Conservation (phyloP, 2,113 vertebrate genomes). For the Embiotoca jacksoni region DNA sequence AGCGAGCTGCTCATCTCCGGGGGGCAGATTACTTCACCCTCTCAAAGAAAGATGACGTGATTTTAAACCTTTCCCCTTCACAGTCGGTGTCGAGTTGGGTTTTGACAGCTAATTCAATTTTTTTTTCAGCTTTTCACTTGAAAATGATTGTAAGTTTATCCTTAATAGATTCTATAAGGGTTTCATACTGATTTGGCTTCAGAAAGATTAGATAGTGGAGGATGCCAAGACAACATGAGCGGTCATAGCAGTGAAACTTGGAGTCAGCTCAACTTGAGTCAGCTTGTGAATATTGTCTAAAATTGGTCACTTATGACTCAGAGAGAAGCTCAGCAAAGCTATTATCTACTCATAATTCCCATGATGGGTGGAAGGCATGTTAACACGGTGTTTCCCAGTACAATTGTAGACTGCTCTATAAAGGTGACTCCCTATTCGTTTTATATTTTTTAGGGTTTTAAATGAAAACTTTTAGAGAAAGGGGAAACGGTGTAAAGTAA, state of each 20-base stretch:
- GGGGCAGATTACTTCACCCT: conserved; percentile 24
- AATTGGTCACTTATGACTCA: conserved; percentile 12
- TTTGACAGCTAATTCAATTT: neutral
- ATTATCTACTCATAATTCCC: conserved; percentile 1
- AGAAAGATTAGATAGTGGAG: neutral
- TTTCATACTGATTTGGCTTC: neutral
- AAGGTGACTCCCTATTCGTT: neutral
- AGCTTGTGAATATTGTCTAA: conserved; percentile 10
- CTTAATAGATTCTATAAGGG: neutral
- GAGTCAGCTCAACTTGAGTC: conserved; percentile 10
- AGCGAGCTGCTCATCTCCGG: conserved; percentile 7
- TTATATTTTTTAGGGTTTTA: neutral
- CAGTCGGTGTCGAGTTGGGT: neutral
- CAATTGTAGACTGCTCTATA: neutral
- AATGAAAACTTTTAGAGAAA: neutral
- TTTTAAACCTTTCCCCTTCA: conserved; percentile 9
- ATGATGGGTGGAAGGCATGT: conserved; percentile 7
- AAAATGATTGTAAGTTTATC: neutral
- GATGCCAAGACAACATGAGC: neutral
- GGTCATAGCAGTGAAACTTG: neutral
- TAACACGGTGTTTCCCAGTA: conserved; percentile 11
- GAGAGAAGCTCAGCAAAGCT: neutral
- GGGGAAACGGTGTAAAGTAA: neutral
- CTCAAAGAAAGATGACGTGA: conserved; percentile 7
- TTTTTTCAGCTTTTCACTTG: neutral